These are phyloP conservation scores for Colius striatus DNA, from an alignment of 2,113 vertebrate genomes.

Conservation along the genomic window DNA sequence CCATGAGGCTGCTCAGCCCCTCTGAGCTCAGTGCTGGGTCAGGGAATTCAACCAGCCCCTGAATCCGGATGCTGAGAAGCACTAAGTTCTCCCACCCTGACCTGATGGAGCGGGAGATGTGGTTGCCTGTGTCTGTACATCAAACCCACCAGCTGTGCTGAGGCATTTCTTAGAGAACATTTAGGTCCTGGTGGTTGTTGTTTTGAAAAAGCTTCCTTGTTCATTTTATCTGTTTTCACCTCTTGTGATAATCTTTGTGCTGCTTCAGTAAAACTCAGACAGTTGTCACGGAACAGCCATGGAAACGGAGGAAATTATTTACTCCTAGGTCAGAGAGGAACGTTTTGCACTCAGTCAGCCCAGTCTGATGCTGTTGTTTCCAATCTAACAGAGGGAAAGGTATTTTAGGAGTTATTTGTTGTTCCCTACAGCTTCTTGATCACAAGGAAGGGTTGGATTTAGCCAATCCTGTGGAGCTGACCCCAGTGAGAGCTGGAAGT, in stretches of 20 bases:
- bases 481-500: not conserved
- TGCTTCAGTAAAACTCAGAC: not conserved
- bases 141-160: accelerated
- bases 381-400: not conserved
- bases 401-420: not conserved
- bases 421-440: not conserved
- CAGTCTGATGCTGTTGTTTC: not conserved
- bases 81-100: not conserved
- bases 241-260: not conserved
- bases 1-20: not conserved
- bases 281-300: not conserved
- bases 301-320: not conserved
- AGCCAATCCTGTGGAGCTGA: not conserved
- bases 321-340: not conserved
- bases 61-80: accelerated
- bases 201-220: not conserved
- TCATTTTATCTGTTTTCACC: not conserved
- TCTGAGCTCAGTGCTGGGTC: accelerated
- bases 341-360: not conserved
- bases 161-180: not conserved
- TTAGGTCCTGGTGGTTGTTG: not conserved
- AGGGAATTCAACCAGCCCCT: not conserved
- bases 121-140: not conserved
- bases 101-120: not conserved
- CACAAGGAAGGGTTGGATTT: not conserved